These are phyloP conservation scores for Parnassius glacialis DNA, from an alignment of 2,888 invertebrate genomes.

Conservation along the genomic window DNA sequence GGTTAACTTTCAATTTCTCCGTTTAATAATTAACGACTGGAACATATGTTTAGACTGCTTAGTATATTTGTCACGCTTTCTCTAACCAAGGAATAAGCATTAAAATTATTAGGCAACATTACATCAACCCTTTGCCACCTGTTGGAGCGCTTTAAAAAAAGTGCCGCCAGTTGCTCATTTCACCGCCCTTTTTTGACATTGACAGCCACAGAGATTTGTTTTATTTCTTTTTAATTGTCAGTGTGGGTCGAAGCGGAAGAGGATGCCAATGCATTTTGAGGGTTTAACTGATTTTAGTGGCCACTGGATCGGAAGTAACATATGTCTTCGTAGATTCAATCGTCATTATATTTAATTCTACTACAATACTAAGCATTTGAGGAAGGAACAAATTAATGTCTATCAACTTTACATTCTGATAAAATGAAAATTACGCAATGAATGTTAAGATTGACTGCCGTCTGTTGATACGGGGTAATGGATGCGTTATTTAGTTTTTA, in stretches of 20 bases:
- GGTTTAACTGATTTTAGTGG: conserved; percentile 69
- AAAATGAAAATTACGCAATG: no score
- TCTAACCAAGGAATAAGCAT: conserved; percentile 53
- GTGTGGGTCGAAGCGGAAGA: conserved; percentile 48
- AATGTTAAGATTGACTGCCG: no score
- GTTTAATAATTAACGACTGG: conserved; percentile 72
- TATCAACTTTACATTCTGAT: neutral
- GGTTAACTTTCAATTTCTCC: conserved; percentile 74
- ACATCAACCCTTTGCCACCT: conserved; percentile 67
- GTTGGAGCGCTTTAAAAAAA: conserved; percentile 48
- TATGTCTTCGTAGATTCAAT: conserved; percentile 60
- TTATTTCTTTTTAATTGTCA: conserved; percentile 80
- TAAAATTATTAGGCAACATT: conserved; percentile 55
- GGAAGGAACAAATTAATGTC: neutral
- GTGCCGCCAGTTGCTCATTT: conserved; percentile 67
- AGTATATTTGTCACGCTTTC: conserved; percentile 74
- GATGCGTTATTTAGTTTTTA: no score
- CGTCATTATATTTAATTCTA: conserved; percentile 74
- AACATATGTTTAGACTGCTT: conserved; percentile 72
- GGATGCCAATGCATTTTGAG: conserved; percentile 49
- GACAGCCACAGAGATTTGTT: conserved; percentile 71
- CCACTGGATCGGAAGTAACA: conserved; percentile 73
- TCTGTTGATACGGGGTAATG: no score
- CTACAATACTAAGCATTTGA: conserved; percentile 35
- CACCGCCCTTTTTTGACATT: conserved; percentile 56